phyloP scores from a whole-genome alignment of 2,113 vertebrate genomes.

The Caretta caretta region DNA sequence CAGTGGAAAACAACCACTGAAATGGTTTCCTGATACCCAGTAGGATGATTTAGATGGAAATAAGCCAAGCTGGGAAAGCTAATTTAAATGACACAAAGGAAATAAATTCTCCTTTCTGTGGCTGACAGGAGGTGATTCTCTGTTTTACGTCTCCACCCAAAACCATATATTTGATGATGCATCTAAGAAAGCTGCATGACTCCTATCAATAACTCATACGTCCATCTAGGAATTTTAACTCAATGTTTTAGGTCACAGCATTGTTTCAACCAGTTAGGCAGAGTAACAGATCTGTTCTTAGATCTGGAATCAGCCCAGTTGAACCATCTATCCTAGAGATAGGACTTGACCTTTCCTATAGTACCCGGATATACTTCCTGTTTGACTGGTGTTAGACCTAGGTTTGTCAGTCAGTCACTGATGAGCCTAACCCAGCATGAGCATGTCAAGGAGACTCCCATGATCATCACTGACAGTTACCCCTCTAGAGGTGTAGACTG shows the following conservation, averaged over 20 bases:
- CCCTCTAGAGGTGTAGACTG: neutral
- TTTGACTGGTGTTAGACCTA: neutral
- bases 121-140: rapidly evolving
- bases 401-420: neutral
- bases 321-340: neutral
- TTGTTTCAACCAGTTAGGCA: neutral
- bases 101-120: neutral
- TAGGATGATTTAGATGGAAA: neutral
- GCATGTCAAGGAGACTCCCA: neutral
- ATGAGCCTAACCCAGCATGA: neutral
- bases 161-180: neutral
- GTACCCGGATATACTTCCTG: neutral
- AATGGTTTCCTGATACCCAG: neutral
- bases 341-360: rapidly evolving
- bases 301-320: neutral
- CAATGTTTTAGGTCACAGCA: neutral
- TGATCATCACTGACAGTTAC: neutral
- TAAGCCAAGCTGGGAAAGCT: neutral
- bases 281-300: neutral
- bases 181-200: neutral
- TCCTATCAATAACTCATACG: neutral
- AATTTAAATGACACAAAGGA: neutral
- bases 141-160: neutral
- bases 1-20: neutral
- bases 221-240: neutral